Evolutionary conservation across 1,140 invertebrate species (phyloP), one percentile per base, ranked within the genome.

Genomic region (Drosophila gunungcola): DNA sequence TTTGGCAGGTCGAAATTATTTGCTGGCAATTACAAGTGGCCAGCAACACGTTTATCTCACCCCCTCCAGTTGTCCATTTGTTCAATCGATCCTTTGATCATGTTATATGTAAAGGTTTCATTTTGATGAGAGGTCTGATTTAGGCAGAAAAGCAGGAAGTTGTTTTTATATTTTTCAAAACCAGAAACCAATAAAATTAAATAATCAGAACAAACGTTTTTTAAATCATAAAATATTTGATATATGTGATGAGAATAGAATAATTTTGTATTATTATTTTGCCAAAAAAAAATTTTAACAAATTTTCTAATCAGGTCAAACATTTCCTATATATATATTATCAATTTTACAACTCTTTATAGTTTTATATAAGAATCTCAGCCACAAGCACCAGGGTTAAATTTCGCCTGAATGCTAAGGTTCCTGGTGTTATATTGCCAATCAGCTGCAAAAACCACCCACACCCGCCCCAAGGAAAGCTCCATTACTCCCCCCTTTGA

Each of bases 401-500:
- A 12, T 11, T 49, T 43, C 25, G n/a, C 16, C 34, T 9, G 29
- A 36, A 39, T 29, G 9, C 32, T n/a, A 13, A 6, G 29, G n/a
- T 57, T 57, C 36, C 64, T 45, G 62, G 65, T 75, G 69, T 82
- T 82, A 75, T 52, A 82, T 86, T 88, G 83, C 69, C 82, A 86
- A 86, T 88, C 83, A 80, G 51, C 52, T 56, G 55, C 36, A 13
- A n/a, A 21, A 52, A 36, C 34, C 55, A 72, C 36, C 9, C 45
- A 61, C 43, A 38, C 6, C 45, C 48, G 16, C 9, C 25, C 6
- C 32, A 41, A 53, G 16, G 34, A 21, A 45, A 36, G 29, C 25
- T 43, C 7, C 46, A 16, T 53, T 16, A 16, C 43, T 25, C 39
- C 43, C 27, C 25, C 34, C 32, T 27, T 29, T 27, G 29, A 39